Conservation (phyloP, 2,888 invertebrate genomes). For the Latheticus oryzae region DNA sequence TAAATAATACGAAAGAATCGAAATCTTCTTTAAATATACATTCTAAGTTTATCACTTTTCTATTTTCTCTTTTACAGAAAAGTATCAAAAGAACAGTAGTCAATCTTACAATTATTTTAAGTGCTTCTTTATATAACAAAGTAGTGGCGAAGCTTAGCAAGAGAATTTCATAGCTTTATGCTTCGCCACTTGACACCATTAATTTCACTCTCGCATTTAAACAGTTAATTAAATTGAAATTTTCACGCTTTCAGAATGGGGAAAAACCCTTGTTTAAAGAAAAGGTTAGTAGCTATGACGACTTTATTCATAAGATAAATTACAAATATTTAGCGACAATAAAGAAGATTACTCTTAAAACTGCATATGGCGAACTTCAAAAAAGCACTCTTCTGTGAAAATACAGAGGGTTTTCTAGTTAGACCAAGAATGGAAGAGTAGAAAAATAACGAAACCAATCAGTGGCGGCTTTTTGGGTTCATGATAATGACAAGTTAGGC, state of each 20-base stretch:
- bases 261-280: constrained; percentile 1
- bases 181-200: constrained; percentile 13
- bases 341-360: too few relatives aligned
- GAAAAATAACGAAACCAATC: too few relatives aligned
- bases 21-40: constrained; percentile 1
- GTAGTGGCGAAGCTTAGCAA: constrained; percentile 4
- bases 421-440: too few relatives aligned
- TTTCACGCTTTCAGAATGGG: constrained; percentile 9
- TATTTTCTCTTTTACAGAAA: background rate
- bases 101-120: constrained; percentile 11
- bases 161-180: constrained; percentile 13
- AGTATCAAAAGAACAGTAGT: constrained; percentile 6
- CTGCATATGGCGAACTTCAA: too few relatives aligned
- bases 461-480: too few relatives aligned
- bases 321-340: too few relatives aligned
- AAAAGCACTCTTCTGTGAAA: too few relatives aligned
- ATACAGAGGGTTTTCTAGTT: too few relatives aligned
- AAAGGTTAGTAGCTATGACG: background rate
- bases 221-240: constrained; percentile 16
- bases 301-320: too few relatives aligned
- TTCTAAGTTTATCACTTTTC: background rate
- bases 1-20: constrained; percentile 14
- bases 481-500: too few relatives aligned
- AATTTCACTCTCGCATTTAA: constrained; percentile 18
- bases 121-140: constrained; percentile 22